Base-by-base conservation (phyloP, 2,888 invertebrate genomes). In the Hyles lineata region DNA sequence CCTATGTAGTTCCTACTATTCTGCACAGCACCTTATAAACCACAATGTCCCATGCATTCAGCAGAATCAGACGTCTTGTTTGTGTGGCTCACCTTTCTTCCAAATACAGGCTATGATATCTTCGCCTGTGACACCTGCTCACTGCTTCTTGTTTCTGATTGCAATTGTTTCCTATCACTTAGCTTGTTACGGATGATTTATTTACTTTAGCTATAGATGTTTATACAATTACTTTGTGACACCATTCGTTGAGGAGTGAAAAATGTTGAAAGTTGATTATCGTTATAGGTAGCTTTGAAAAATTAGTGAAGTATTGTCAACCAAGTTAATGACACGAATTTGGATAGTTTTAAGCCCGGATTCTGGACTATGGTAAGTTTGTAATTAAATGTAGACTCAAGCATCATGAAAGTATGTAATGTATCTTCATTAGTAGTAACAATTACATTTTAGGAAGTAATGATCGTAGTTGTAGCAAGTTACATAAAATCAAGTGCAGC, bases 41-140 rank as follows among this genome's bases (percentile, higher is more conserved):
- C 6, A 63, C 17, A 21, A n/a, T 0, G 2, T 61, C 8, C 11
- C 23, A 50, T 35, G 43, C 43, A 59, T 58, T 50, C 21, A 77
- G 62, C 81, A 83, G 80, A 80, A 83, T 80, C 82, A 76, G 73
- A 73, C 55, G 74, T 77, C 81, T 74, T 84, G 81, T 83, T 83
- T 85, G 83, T 86, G 86, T 89, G 86, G 87, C 87, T 90, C 89
- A 89, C 88, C 89, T 90, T 90, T 90, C 88, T 89, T 79, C 79
- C 83, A 82, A 83, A 74, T 81, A 67, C 82, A 84, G 80, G 77
- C 81, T 79, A 72, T 80, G 79, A 78, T 75, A 76, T 74, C 70
- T 78, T 71, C 80, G 78, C 79, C 76, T 77, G 70, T 80, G 73
- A 73, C 74, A 74, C 71, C 43, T 32, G 67, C 67, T 67, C 11